These are phyloP conservation scores for Porites evermanni DNA, from an alignment of 92 coral and sea anemone genomes.

Conservation along the genomic window DNA sequence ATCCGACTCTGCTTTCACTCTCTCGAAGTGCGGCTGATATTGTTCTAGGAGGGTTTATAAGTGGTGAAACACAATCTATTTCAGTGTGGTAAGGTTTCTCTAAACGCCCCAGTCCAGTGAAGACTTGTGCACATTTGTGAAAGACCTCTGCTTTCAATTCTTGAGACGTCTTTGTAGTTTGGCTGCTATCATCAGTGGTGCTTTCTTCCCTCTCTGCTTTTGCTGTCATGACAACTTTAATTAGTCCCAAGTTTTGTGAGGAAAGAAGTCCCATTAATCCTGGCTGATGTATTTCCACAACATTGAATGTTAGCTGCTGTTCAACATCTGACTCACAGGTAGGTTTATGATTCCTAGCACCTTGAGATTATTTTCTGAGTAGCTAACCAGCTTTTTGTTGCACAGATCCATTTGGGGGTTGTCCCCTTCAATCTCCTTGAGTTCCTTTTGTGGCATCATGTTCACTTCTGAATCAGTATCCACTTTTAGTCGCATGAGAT, in stretches of 20 bases:
- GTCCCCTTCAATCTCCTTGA: neutral
- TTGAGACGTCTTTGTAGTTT: constrained; percentile 31
- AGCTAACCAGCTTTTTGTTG: neutral
- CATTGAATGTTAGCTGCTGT: constrained; percentile 26
- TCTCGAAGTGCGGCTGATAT: constrained; percentile 34
- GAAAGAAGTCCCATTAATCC: constrained; percentile 40
- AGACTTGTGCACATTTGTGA: constrained; percentile 28
- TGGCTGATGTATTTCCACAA: constrained; percentile 43
- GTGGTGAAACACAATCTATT: constrained; percentile 19
- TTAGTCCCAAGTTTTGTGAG: constrained; percentile 49
- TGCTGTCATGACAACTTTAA: constrained; percentile 51
- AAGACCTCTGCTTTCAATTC: constrained; percentile 14
- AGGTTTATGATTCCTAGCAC: no score
- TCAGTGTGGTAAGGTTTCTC: constrained; percentile 43
- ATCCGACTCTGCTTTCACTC: constrained; percentile 6
- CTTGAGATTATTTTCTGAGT: neutral
- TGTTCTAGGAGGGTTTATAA: constrained; percentile 27
- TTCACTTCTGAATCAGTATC: constrained; percentile 36
- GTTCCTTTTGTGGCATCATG: constrained; percentile 1
- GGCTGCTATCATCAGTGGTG: constrained; percentile 17
- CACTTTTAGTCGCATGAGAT: constrained; percentile 52
- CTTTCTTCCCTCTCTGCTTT: constrained; percentile 34
- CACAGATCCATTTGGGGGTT: neutral
- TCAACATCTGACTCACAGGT: no score
- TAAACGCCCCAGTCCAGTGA: constrained; percentile 48